Evolutionary conservation across 2,888 invertebrate species (phyloP), one percentile per base, ranked within the genome.

Genomic region (Drosophila sordidula): DNA sequence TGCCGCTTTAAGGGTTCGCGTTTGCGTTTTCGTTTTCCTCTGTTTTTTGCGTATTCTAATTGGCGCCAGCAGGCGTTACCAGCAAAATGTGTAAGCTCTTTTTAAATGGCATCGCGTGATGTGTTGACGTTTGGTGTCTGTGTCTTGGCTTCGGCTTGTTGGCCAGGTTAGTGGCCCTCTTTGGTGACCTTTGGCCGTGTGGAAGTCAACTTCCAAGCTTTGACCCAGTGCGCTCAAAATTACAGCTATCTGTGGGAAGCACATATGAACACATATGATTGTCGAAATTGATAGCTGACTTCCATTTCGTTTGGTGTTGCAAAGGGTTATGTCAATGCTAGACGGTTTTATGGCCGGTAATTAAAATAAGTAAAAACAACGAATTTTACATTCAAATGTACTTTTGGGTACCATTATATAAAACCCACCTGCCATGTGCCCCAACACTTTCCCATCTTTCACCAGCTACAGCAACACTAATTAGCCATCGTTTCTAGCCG

Each of bases 381-480:
- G 32, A 39, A 44, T 61, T 59, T 22, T 1, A 32, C 36, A 61
- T 34, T 41, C 47, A 41, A 41, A 39, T 38, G 50, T 62, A 57
- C 63, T 47, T 34, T 54, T 39, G 25, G 6, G 9, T 47, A 56
- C 9, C 49, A 58, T 76, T 72, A 72, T 63, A 46, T 75, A 75
- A 76, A 14, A 12, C 12, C 8, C 39, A 14, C 34, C 46, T 51
- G 54, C 47, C 66, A 57, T 61, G 64, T 44, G 58, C 26, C 54
- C 52, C 32, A 49, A 54, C 63, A 56, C 78, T 61, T 79, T 75
- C 75, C 45, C 78, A 75, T 82, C 76, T 87, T 81, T 81, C 87
- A 84, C 85, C 71, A 57, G 42, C 51, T 63, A 25, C 42, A 38
- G 41, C 54, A 51, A 50, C 57, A 47, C 52, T 66, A 74, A 70